These are phyloP conservation scores for Eugnorisma glareosa DNA, from an alignment of 2,888 invertebrate species.

Conservation along the genomic window DNA sequence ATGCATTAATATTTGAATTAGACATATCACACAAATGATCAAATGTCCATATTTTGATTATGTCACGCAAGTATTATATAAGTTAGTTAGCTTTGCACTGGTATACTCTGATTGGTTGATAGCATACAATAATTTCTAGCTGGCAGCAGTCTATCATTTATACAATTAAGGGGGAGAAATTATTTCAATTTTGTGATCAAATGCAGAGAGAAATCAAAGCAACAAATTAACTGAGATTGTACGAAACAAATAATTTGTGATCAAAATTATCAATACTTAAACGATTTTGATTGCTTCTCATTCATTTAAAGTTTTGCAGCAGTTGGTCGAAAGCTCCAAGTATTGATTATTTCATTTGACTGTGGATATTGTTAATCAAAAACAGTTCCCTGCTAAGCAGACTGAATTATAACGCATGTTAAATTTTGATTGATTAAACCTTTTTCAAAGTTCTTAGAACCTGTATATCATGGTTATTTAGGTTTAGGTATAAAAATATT, in stretches of 20 bases:
- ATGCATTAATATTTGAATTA: neutral
- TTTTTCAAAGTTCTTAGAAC: neutral
- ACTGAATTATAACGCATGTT: neutral
- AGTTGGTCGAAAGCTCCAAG: slow-evolving; percentile 10
- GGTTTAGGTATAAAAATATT: neutral
- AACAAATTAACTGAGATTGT: neutral
- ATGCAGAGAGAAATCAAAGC: neutral
- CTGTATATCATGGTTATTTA: neutral
- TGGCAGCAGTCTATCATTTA: neutral
- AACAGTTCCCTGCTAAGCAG: neutral
- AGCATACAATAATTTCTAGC: neutral
- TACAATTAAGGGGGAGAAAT: neutral
- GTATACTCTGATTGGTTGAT: neutral
- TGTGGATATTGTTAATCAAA: neutral
- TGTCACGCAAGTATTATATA: neutral
- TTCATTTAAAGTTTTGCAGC: slow-evolving; percentile 13
- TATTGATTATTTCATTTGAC: slow-evolving; percentile 9
- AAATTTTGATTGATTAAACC: neutral
- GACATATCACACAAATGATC: neutral
- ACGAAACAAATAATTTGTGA: slow-evolving; percentile 9
- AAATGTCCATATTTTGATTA: neutral
- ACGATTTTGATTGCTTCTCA: neutral
- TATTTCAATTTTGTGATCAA: slow-evolving; percentile 1
- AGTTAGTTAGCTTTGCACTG: neutral
- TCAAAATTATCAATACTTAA: slow-evolving; percentile 1